Percentiles rank a stretch among this genome's conserved stretches.
Conservation (phyloP, 2,888 invertebrate species). For the Lepas anatifera region DNA sequence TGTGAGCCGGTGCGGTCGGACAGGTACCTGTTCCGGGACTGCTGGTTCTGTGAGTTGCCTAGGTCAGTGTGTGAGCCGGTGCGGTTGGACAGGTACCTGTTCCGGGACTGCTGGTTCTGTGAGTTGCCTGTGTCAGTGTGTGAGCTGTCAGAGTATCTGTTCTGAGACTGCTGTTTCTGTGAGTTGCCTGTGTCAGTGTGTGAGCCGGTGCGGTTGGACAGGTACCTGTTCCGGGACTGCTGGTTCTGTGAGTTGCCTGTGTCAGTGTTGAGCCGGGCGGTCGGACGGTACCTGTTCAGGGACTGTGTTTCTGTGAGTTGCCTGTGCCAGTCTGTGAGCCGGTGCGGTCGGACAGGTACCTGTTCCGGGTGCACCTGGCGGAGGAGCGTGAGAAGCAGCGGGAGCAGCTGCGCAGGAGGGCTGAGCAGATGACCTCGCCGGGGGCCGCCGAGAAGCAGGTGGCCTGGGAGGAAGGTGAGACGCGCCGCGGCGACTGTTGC, state of each 20-base stretch:
- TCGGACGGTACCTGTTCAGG: constrained; percentile 32
- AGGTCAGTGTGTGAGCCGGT: neutral
- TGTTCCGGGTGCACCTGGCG: constrained; percentile 65
- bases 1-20: neutral
- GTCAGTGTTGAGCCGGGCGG: constrained; percentile 39
- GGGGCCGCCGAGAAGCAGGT: constrained; percentile 33
- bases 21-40: neutral
- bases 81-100: neutral
- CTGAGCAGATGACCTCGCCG: constrained; percentile 35
- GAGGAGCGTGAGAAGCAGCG: constrained; percentile 59
- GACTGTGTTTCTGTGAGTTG: neutral
- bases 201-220: neutral
- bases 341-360: constrained; percentile 52
- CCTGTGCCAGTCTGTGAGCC: neutral
- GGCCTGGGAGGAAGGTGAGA: constrained; percentile 33
- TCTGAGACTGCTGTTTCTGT: neutral
- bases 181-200: too few relatives aligned
- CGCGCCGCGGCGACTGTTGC: too few relatives aligned
- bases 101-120: neutral
- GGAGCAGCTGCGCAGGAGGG: constrained; percentile 45
- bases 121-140: neutral
- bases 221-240: constrained; percentile 29
- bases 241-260: neutral
- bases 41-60: too few relatives aligned
- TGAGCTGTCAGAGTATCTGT: neutral